Percentiles rank a stretch among this genome's conserved stretches.
phyloP scores from a whole-genome alignment of 2,888 invertebrate species.

The Lepidochrysops patricia region DNA sequence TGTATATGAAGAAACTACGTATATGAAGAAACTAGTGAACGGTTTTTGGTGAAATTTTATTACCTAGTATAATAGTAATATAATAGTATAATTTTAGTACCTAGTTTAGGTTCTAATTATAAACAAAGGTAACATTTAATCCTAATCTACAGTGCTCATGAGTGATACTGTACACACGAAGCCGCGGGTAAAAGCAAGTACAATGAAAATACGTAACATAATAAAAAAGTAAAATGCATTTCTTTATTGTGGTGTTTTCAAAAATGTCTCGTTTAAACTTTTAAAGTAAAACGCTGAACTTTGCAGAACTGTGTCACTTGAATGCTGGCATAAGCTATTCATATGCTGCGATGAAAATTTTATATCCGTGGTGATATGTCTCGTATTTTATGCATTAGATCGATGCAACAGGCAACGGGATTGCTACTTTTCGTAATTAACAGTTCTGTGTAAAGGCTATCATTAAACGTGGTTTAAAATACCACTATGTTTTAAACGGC shows the following conservation, averaged over 20 bases:
- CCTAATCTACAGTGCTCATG: no score
- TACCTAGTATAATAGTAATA: no score
- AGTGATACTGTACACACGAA: no score
- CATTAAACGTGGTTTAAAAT: background rate
- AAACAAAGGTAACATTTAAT: no score
- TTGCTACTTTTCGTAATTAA: background rate
- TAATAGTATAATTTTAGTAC: no score
- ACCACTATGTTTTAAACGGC: no score
- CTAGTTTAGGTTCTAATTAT: no score
- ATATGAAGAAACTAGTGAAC: no score
- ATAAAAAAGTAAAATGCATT: background rate
- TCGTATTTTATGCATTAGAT: background rate
- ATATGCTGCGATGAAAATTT: background rate
- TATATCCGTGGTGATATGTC: background rate
- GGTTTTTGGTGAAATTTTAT: no score
- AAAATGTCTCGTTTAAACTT: background rate
- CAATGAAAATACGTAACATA: no score
- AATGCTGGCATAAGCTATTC: slow-evolving; percentile 1
- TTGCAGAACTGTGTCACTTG: background rate
- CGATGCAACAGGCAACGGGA: background rate
- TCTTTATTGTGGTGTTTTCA: background rate
- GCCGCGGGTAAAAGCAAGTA: no score
- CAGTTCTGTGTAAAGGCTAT: background rate
- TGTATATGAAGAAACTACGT: no score
- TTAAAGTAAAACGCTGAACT: slow-evolving; percentile 1